Evolutionary conservation across 92 coral and sea anemone genomes (phyloP).

Genomic region (Porites rus): DNA sequence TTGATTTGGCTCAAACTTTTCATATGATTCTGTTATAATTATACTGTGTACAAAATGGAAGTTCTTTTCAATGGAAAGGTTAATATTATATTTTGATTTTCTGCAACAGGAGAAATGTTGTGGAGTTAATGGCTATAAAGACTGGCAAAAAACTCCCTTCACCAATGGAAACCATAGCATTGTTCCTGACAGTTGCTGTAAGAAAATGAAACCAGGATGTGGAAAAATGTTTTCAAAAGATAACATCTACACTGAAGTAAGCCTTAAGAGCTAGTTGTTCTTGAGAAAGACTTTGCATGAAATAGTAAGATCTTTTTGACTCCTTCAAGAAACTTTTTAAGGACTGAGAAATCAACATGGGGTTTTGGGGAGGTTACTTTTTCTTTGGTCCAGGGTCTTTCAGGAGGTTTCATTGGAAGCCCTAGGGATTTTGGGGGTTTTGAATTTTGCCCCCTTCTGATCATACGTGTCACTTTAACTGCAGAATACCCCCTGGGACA

Average conservation of each 20-base stretch:
- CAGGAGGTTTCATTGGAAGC: too few relatives aligned
- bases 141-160: constrained; percentile 27
- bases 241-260: constrained; percentile 34
- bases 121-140: constrained; percentile 40
- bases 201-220: constrained; percentile 8
- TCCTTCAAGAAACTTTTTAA: too few relatives aligned
- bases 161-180: constrained; percentile 9
- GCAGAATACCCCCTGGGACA: too few relatives aligned
- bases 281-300: neutral
- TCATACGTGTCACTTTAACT: too few relatives aligned
- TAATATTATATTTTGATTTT: neutral
- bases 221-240: neutral
- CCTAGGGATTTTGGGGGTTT: too few relatives aligned
- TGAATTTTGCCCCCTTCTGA: too few relatives aligned
- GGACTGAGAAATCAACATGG: too few relatives aligned
- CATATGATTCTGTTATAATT: neutral
- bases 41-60: neutral
- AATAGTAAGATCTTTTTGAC: too few relatives aligned
- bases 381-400: too few relatives aligned
- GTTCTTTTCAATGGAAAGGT: too few relatives aligned
- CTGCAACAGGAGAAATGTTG: constrained; percentile 45
- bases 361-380: too few relatives aligned
- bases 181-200: constrained; percentile 58
- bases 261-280: neutral
- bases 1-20: neutral